A percentile compares a stretch with the other conserved stretches of the same genome.
Evolutionary conservation across 2,113 vertebrate species (phyloP).

Genomic region (Lagopus leucura): DNA sequence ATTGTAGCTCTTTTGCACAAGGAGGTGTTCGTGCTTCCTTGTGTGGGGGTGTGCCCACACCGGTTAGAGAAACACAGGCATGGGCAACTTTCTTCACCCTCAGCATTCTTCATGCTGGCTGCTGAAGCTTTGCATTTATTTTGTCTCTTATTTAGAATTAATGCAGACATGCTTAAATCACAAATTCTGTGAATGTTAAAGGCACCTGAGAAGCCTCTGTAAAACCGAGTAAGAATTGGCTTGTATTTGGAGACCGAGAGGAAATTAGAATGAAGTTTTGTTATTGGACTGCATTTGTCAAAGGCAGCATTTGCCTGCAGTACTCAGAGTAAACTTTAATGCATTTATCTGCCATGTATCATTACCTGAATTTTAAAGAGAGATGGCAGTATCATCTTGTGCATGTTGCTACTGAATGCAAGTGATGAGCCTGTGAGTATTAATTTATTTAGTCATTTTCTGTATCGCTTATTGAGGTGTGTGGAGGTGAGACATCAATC

Average conservation of each 20-base stretch:
- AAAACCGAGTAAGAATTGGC: neutral
- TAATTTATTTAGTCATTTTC: neutral
- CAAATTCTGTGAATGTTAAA: neutral
- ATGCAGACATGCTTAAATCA: neutral
- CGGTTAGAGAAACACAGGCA: neutral
- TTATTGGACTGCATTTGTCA: neutral
- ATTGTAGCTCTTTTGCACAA: neutral
- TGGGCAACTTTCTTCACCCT: neutral
- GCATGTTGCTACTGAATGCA: neutral
- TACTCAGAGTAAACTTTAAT: neutral
- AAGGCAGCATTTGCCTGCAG: neutral
- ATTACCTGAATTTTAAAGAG: constrained; percentile 21
- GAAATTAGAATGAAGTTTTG: neutral
- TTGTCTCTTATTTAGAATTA: neutral
- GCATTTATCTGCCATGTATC: neutral
- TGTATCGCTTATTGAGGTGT: neutral
- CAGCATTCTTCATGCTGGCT: neutral
- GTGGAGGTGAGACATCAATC: neutral
- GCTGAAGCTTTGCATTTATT: neutral
- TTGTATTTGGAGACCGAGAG: neutral
- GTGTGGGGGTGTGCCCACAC: neutral
- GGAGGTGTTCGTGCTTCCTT: neutral
- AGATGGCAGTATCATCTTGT: neutral
- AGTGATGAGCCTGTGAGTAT: neutral
- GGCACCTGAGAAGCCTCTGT: neutral